Conservation (phyloP, 2,113 vertebrate species). For the Steatornis caripensis region DNA sequence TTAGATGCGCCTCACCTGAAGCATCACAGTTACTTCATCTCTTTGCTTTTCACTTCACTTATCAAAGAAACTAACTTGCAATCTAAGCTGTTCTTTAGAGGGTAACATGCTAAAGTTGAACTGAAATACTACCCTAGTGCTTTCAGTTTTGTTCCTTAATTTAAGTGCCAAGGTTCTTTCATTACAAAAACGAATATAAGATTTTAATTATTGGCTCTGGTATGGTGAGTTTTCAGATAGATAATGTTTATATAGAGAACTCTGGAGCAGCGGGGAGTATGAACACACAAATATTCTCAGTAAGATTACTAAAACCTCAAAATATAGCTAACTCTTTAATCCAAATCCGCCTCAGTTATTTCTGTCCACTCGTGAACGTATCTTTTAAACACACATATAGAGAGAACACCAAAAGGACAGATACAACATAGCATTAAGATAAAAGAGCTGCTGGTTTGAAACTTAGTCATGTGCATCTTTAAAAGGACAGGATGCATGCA, state of each 20-base stretch:
- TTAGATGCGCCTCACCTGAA: neutral
- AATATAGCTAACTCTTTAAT: neutral
- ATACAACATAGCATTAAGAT: neutral
- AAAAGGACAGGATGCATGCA: neutral
- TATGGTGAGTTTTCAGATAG: neutral
- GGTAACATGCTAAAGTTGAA: neutral
- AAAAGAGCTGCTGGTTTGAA: neutral
- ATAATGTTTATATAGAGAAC: neutral
- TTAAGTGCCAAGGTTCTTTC: neutral
- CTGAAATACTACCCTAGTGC: neutral
- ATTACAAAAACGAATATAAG: neutral
- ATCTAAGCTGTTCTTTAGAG: neutral
- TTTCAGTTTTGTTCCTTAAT: neutral
- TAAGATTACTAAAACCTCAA: neutral
- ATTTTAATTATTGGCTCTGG: neutral
- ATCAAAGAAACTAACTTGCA: neutral
- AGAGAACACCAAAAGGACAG: neutral
- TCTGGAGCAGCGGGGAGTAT: neutral
- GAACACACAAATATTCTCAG: neutral
- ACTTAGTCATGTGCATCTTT: accelerated
- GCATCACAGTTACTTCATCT: neutral
- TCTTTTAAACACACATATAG: neutral
- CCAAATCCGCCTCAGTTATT: neutral
- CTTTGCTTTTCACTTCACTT: neutral
- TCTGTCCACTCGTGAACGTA: neutral